phyloP scores from a whole-genome alignment of 2,797 vertebrate species.

The Sandelia bainsii region DNA sequence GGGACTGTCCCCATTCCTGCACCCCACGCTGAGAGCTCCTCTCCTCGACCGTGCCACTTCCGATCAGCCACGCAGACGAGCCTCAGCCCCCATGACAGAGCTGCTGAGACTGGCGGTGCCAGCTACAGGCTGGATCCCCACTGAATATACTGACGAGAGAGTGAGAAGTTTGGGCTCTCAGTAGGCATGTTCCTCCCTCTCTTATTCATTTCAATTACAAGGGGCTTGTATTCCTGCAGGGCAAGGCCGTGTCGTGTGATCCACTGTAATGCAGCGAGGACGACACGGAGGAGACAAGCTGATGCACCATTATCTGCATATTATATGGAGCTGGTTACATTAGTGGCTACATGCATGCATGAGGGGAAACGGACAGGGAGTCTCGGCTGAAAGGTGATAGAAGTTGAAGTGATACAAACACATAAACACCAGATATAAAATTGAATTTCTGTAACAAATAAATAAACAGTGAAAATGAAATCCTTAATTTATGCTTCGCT shows the following conservation, averaged over 20 bases:
- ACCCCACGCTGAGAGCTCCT: slow-evolving; percentile 74
- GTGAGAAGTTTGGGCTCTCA: slow-evolving; percentile 75
- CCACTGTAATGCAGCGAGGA: slow-evolving; percentile 70
- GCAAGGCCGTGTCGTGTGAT: slow-evolving; percentile 79
- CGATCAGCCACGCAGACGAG: slow-evolving; percentile 71
- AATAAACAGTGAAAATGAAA: slow-evolving; percentile 23
- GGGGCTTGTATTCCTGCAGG: slow-evolving; percentile 83
- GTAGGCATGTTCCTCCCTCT: slow-evolving; percentile 76
- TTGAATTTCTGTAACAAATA: slow-evolving; percentile 16
- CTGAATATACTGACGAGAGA: slow-evolving; percentile 75
- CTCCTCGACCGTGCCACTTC: slow-evolving; percentile 79
- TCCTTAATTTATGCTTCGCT: slow-evolving; percentile 2
- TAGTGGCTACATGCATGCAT: slow-evolving; percentile 44
- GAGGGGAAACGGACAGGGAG: slow-evolving; percentile 50
- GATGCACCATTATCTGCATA: slow-evolving; percentile 80
- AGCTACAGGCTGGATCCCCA: slow-evolving; percentile 73
- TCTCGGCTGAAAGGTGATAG: slow-evolving; percentile 45
- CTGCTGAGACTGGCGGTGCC: slow-evolving; percentile 62
- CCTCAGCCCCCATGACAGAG: slow-evolving; percentile 70
- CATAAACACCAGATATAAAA: slow-evolving; percentile 32
- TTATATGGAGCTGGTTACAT: slow-evolving; percentile 74
- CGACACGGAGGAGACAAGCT: slow-evolving; percentile 67
- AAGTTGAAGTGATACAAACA: slow-evolving; percentile 44
- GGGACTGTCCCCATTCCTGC: slow-evolving; percentile 82
- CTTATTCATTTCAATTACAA: slow-evolving; percentile 84